These are phyloP conservation scores for Eupithecia pulchellata DNA, from an alignment of 2,888 invertebrate species.

Conservation along the genomic window DNA sequence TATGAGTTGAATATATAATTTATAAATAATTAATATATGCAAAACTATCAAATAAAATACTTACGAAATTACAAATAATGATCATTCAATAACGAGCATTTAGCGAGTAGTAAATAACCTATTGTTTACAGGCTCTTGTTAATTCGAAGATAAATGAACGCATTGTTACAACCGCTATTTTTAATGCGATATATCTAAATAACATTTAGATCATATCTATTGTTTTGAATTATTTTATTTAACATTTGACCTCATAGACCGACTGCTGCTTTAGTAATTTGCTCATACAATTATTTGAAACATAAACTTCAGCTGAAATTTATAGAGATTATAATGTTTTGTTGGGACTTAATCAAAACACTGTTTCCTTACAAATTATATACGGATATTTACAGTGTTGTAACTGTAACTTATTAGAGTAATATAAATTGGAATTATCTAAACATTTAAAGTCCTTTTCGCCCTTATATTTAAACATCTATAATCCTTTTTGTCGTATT, in stretches of 20 bases:
- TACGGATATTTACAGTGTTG: neutral
- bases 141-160: constrained; percentile 56
- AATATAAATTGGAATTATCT: neutral
- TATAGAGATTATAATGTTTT: constrained; percentile 1
- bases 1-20: too few species aligned
- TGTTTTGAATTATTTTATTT: neutral
- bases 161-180: constrained; percentile 31
- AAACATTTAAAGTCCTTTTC: too few species aligned
- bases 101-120: constrained; percentile 51
- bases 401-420: neutral
- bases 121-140: constrained; percentile 56
- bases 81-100: constrained; percentile 49
- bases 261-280: neutral
- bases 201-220: constrained; percentile 35
- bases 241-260: constrained; percentile 10
- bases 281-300: constrained; percentile 7
- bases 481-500: too few species aligned
- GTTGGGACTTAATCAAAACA: constrained; percentile 7
- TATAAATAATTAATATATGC: too few species aligned
- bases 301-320: constrained; percentile 5
- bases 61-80: constrained; percentile 32
- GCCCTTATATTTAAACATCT: too few species aligned
- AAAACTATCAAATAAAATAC: constrained; percentile 2
- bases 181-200: constrained; percentile 30
- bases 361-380: neutral